phyloP scores from a whole-genome alignment of 2,888 invertebrate species.

The Agrochola circellaris region DNA sequence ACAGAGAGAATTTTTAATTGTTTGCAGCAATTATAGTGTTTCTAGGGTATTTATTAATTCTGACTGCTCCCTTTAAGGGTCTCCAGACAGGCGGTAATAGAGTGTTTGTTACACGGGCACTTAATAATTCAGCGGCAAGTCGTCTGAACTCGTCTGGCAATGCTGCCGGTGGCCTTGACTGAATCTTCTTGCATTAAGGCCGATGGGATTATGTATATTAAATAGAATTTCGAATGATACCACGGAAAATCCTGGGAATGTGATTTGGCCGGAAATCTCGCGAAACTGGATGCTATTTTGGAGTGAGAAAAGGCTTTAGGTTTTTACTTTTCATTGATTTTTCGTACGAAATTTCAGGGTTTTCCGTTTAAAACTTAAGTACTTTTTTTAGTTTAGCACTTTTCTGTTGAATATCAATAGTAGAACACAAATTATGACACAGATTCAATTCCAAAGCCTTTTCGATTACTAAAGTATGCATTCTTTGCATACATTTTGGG shows the following conservation, averaged over 20 bases:
- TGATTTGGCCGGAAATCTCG: slow-evolving; percentile 24
- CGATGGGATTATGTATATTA: slow-evolving; percentile 54
- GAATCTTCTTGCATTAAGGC: slow-evolving; percentile 41
- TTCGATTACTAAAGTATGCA: background rate
- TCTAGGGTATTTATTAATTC: slow-evolving; percentile 47
- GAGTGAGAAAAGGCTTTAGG: slow-evolving; percentile 15
- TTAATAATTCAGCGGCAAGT: slow-evolving; percentile 52
- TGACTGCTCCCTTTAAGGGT: slow-evolving; percentile 22
- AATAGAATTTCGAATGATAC: slow-evolving; percentile 57
- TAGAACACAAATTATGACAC: background rate
- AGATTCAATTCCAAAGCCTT: background rate
- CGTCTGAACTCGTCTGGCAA: slow-evolving; percentile 42
- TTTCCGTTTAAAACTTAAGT: background rate
- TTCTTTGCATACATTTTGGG: background rate
- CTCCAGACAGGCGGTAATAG: slow-evolving; percentile 35
- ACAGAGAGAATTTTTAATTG: slow-evolving; percentile 17
- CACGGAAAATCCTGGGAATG: slow-evolving; percentile 29
- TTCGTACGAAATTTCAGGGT: background rate
- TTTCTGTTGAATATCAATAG: background rate
- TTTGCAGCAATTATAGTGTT: slow-evolving; percentile 19
- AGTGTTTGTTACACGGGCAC: slow-evolving; percentile 44
- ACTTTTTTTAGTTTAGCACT: background rate
- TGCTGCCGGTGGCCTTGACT: slow-evolving; percentile 53
- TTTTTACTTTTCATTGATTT: background rate
- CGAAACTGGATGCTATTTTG: slow-evolving; percentile 36